Percentiles rank a stretch among this genome's conserved stretches.
Conservation (phyloP, 2,113 vertebrate species). For the Maccullochella peelii region DNA sequence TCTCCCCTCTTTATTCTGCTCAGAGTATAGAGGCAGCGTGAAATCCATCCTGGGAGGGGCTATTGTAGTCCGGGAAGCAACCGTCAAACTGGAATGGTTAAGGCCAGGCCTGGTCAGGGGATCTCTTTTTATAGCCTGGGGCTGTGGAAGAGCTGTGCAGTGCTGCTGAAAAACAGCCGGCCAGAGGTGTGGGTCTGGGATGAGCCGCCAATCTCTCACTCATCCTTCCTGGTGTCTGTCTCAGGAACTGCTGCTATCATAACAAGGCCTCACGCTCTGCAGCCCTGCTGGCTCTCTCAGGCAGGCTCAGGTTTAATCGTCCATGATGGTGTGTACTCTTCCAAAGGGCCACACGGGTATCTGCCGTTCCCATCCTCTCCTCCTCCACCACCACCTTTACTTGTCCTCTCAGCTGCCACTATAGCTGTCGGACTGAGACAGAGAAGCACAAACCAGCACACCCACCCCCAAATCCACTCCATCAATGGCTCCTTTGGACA, state of each 20-base stretch:
- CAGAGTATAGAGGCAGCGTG: slow-evolving; percentile 64
- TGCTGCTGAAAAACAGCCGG: slow-evolving; percentile 38
- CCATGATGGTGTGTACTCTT: slow-evolving; percentile 68
- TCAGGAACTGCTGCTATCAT: slow-evolving; percentile 63
- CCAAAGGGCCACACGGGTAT: slow-evolving; percentile 54
- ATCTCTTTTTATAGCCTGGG: slow-evolving; percentile 46
- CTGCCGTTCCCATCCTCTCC: slow-evolving; percentile 48
- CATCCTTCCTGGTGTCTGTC: slow-evolving; percentile 64
- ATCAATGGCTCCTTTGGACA: slow-evolving; percentile 60
- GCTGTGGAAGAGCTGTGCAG: slow-evolving; percentile 25
- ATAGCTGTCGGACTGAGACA: slow-evolving; percentile 36
- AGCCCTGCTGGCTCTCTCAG: slow-evolving; percentile 56
- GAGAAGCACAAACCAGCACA: slow-evolving; percentile 51
- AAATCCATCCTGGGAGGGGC: slow-evolving; percentile 78
- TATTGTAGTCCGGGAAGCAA: slow-evolving; percentile 70
- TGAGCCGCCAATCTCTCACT: slow-evolving; percentile 40
- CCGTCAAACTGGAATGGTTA: slow-evolving; percentile 65
- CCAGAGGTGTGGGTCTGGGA: slow-evolving; percentile 37
- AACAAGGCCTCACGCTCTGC: slow-evolving; percentile 68
- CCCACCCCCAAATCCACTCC: slow-evolving; percentile 41
- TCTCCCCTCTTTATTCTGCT: slow-evolving; percentile 56
- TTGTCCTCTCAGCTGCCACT: slow-evolving; percentile 43
- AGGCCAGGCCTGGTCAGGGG: slow-evolving; percentile 35
- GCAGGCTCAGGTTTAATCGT: slow-evolving; percentile 66
- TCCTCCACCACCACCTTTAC: slow-evolving; percentile 39